Evolutionary conservation across 2,113 vertebrate species (phyloP).

Genomic region (Octodon degus): DNA sequence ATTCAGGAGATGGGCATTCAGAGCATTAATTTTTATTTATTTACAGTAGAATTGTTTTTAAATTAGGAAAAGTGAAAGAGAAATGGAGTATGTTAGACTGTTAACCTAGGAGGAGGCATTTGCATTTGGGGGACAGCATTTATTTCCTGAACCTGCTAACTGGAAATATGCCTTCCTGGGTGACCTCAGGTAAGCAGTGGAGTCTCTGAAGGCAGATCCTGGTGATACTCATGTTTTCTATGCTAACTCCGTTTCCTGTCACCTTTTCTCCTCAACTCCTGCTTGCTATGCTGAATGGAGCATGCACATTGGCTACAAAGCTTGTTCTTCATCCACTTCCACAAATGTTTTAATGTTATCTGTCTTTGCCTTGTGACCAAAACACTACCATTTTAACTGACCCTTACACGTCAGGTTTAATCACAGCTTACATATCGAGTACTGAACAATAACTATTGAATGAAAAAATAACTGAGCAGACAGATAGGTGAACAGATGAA

Average conservation of each 20-base stretch:
- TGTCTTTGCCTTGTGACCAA: background rate
- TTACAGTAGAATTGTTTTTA: background rate
- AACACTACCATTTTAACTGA: background rate
- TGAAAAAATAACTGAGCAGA: background rate
- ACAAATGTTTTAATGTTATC: background rate
- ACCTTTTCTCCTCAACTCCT: background rate
- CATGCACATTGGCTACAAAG: background rate
- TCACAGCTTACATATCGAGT: background rate
- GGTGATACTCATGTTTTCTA: background rate
- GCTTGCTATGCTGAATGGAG: background rate
- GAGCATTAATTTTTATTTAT: background rate
- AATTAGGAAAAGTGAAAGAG: background rate
- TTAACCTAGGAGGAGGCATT: background rate
- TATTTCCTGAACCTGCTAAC: background rate
- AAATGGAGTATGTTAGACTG: background rate
- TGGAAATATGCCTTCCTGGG: background rate
- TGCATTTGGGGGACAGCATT: background rate
- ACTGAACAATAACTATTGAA: background rate
- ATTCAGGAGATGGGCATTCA: background rate
- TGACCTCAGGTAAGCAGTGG: background rate
- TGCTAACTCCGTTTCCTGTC: background rate
- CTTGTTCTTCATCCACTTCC: background rate
- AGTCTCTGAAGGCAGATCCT: background rate
- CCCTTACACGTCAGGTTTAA: background rate
- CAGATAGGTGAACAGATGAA: background rate